Conservation (phyloP, 2,797 vertebrate genomes). For the Enoplosus armatus region DNA sequence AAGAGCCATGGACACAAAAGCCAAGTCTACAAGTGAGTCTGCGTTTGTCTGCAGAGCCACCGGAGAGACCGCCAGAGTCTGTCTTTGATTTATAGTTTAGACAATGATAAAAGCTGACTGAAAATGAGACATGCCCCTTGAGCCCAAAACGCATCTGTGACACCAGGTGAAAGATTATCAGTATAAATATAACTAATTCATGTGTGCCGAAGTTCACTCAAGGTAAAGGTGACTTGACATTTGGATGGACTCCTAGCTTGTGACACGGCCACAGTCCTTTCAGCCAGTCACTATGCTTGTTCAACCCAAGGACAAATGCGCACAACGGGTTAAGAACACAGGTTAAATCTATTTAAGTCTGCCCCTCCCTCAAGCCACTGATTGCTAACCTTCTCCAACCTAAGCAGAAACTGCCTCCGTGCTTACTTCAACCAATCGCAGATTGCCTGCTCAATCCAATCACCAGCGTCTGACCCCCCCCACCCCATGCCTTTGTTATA, state of each 20-base stretch:
- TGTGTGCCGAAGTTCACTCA: background rate
- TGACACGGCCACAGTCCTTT: background rate
- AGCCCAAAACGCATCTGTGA: background rate
- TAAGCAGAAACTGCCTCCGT: constrained; percentile 32
- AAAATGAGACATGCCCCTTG: background rate
- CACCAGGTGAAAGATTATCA: background rate
- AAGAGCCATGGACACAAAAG: constrained; percentile 81
- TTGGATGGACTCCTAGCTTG: background rate
- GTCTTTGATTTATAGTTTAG: background rate
- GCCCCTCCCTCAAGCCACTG: constrained; percentile 25
- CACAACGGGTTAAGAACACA: constrained; percentile 19
- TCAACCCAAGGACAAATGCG: constrained; percentile 21
- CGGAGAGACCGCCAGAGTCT: background rate
- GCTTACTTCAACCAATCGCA: constrained; percentile 52
- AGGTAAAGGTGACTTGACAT: constrained; percentile 1
- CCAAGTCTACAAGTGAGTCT: constrained; percentile 92
- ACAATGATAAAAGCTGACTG: too few species aligned
- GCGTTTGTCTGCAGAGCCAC: background rate
- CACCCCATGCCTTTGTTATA: constrained; percentile 35
- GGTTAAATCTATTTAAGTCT: constrained; percentile 53
- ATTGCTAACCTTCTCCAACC: constrained; percentile 46
- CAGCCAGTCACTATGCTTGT: background rate
- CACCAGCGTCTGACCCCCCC: constrained; percentile 20
- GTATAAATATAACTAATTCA: background rate
- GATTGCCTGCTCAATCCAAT: constrained; percentile 53